phyloP scores from a whole-genome alignment of 2,113 vertebrate genomes.

The Mormyrus iriodes region DNA sequence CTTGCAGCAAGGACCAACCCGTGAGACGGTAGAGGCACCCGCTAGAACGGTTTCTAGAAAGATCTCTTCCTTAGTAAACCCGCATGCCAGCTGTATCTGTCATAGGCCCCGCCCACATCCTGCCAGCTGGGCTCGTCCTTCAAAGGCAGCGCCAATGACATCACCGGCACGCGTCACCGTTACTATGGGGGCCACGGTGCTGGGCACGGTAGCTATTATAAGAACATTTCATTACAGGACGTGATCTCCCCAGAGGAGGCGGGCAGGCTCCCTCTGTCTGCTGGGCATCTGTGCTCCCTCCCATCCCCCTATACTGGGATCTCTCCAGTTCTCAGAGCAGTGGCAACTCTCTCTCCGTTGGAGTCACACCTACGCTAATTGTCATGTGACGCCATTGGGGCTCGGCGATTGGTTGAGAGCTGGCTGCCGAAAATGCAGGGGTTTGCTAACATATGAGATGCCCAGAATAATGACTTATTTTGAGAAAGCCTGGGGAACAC shows the following conservation, averaged over 20 bases:
- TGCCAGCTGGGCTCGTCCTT: background rate
- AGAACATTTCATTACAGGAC: background rate
- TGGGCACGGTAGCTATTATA: background rate
- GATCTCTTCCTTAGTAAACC: background rate
- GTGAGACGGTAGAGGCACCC: background rate
- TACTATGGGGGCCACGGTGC: background rate
- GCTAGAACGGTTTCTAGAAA: background rate
- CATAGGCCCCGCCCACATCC: background rate
- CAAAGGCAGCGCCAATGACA: background rate
- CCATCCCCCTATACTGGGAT: background rate
- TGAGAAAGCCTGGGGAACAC: background rate
- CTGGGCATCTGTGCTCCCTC: background rate
- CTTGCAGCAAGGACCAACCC: background rate
- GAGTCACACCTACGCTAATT: background rate
- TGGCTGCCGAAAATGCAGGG: background rate
- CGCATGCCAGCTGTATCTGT: background rate
- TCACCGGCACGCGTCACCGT: background rate
- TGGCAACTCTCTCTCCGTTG: background rate
- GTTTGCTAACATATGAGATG: background rate
- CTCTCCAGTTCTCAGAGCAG: background rate
- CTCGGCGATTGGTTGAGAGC: background rate
- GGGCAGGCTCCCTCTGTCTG: background rate
- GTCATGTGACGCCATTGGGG: background rate
- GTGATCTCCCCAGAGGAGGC: background rate
- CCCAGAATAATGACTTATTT: background rate